These are phyloP conservation scores for Leucozona laternaria DNA, from an alignment of 2,888 invertebrate genomes.

Conservation along the genomic window DNA sequence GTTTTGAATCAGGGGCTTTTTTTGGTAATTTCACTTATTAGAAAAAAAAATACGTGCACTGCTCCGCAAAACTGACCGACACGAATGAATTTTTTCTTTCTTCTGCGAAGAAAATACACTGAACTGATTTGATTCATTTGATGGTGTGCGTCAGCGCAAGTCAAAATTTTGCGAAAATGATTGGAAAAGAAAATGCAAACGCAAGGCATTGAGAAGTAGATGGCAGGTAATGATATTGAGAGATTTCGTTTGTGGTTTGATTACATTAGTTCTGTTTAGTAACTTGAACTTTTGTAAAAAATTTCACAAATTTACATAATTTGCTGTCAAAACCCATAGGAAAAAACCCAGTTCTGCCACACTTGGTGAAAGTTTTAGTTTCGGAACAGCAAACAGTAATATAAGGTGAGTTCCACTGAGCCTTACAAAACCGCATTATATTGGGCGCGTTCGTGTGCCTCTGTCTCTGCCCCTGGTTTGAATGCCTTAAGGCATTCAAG, in stretches of 20 bases:
- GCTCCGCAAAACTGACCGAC: slow-evolving; percentile 74
- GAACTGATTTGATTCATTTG: slow-evolving; percentile 47
- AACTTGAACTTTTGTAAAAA: not conserved
- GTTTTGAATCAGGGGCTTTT: slow-evolving; percentile 37
- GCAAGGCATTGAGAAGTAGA: not conserved
- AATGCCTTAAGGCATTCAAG: too few species aligned
- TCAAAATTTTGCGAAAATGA: slow-evolving; percentile 16
- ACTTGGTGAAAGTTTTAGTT: too few species aligned
- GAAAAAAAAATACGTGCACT: slow-evolving; percentile 51
- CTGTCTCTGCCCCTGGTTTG: too few species aligned
- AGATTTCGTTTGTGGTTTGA: not conserved
- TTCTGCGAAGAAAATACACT: slow-evolving; percentile 52
- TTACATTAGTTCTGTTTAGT: slow-evolving; percentile 24
- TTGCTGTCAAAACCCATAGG: too few species aligned
- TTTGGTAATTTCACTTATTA: slow-evolving; percentile 56
- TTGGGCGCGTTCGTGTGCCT: too few species aligned
- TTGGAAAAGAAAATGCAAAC: not conserved
- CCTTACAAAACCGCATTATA: too few species aligned
- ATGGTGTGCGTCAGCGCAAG: slow-evolving; percentile 22
- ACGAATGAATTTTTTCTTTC: slow-evolving; percentile 70
- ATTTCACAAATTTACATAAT: too few species aligned
- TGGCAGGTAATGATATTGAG: slow-evolving; percentile 1
- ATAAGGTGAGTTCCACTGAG: too few species aligned
- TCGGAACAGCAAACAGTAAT: too few species aligned
- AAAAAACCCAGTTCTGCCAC: too few species aligned